phyloP scores from a whole-genome alignment of 2,797 vertebrate genomes.

The Taeniopygia guttata region DNA sequence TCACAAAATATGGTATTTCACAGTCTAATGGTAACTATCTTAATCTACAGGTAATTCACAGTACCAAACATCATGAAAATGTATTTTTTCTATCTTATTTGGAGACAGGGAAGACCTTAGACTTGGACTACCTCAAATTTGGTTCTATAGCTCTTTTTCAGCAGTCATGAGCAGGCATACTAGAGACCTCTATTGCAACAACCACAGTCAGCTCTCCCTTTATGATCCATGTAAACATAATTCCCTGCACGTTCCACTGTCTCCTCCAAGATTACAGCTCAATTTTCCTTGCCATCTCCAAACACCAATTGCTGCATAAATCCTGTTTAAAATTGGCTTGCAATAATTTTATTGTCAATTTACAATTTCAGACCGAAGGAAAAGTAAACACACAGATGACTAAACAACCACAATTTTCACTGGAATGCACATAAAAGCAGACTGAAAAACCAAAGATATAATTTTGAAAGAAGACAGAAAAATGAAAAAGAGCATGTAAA shows the following conservation, averaged over 20 bases:
- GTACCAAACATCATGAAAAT: not conserved
- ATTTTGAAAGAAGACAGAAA: not conserved
- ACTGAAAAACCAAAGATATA: not conserved
- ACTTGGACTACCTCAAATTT: not conserved
- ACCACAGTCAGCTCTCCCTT: not conserved
- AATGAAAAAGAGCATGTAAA: not conserved
- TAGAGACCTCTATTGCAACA: not conserved
- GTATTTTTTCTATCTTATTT: not conserved
- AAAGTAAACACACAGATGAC: not conserved
- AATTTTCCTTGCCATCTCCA: constrained; percentile 12
- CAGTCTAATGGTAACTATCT: not conserved
- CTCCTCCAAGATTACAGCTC: constrained; percentile 12
- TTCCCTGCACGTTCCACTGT: not conserved
- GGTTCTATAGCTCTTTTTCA: not conserved
- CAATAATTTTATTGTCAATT: constrained; percentile 24
- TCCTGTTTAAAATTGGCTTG: not conserved
- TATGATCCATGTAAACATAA: not conserved
- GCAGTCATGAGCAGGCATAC: not conserved
- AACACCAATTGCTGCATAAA: not conserved
- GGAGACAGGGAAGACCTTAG: not conserved
- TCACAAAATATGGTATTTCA: not conserved
- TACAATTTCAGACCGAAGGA: not conserved
- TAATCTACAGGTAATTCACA: not conserved
- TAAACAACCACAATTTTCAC: constrained; percentile 7
- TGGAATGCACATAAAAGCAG: not conserved